Base-by-base conservation (phyloP, 2,113 vertebrate genomes). In the Hystrix cristata region DNA sequence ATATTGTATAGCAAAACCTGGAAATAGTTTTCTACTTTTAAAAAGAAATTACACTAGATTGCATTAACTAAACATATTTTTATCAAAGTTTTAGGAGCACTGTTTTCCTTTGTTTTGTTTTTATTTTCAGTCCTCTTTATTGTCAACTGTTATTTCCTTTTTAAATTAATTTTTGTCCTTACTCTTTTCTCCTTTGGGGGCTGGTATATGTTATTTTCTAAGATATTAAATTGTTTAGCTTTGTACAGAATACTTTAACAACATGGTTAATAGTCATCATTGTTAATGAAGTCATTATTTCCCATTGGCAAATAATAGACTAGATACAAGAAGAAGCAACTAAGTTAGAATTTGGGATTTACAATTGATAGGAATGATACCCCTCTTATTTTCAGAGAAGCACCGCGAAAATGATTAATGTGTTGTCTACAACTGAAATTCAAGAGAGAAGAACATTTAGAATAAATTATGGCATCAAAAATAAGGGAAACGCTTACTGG, bases 391-490 rank as follows among this genome's bases (percentile, higher is more conserved):
- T 95, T 72, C 43, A 72, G 65, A 91, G 76, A 0, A 72, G 4
- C 23, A 81, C n/a, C 6, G n/a, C 31, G 3, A 65, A 87, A 69
- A 91, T 90, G n/a, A 91, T 90, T 16, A 95, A 69, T 72, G 18
- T 53, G 3, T 74, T 78, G 21, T 48, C 79, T 86, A 2, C 31
- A 90, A 95, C n/a, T 69, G 69, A 95, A 83, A 97, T 89, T 53
- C 29, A 90, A 95, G 21, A 31, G 12, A 31, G n/a, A 12, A 90
- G 62, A 82, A 46, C 15, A 93, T 43, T 90, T 64, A 95, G 60
- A 92, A 90, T 95, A 94, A 94, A 90, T 85, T 59, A 85, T 80
- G 15, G 86, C 83, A 46, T 71, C 43, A 71, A 48, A 96, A 89
- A 11, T 53, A 81, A 91, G 87, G 34, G 51, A 87, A 96, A 93